phyloP scores from a whole-genome alignment of 2,797 vertebrate species.

The Rhabdophis nuchalis region DNA sequence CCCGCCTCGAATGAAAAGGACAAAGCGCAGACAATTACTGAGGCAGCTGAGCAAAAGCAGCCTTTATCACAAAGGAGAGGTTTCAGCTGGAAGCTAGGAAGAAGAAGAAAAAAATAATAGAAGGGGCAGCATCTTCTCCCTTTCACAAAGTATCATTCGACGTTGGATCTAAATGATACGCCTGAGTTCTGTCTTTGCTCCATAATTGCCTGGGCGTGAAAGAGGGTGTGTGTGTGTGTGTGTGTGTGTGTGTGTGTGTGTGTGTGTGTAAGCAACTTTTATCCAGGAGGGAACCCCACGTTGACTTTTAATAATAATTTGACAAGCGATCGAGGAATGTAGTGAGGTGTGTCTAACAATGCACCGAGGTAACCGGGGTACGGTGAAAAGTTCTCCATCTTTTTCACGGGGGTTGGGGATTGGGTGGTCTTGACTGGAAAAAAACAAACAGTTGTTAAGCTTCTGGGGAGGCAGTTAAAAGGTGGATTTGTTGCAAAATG shows the following conservation, averaged over 20 bases:
- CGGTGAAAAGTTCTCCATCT: not conserved
- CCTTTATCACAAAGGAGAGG: not conserved
- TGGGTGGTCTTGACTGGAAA: not conserved
- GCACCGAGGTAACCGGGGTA: not conserved
- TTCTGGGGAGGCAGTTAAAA: not conserved
- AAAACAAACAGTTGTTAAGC: not conserved
- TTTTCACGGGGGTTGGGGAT: not conserved
- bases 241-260: too few species aligned
- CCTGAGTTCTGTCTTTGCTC: not conserved
- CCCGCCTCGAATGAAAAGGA: not conserved
- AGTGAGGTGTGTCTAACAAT: not conserved
- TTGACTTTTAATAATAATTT: not conserved
- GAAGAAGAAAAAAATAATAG: too few species aligned
- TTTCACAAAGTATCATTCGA: not conserved
- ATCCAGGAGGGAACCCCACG: not conserved
- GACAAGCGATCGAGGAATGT: not conserved
- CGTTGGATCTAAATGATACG: not conserved
- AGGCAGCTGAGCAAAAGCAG: not conserved
- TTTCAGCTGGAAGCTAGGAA: not conserved
- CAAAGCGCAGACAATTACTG: constrained; percentile 4
- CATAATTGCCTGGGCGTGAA: too few species aligned
- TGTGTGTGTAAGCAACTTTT: too few species aligned
- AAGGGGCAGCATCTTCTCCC: not conserved
- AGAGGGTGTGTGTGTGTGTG: too few species aligned
- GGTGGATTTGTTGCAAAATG: not conserved